Evolutionary conservation across 2,797 vertebrate species (phyloP).

Genomic region (Pseudocheirus occidentalis): DNA sequence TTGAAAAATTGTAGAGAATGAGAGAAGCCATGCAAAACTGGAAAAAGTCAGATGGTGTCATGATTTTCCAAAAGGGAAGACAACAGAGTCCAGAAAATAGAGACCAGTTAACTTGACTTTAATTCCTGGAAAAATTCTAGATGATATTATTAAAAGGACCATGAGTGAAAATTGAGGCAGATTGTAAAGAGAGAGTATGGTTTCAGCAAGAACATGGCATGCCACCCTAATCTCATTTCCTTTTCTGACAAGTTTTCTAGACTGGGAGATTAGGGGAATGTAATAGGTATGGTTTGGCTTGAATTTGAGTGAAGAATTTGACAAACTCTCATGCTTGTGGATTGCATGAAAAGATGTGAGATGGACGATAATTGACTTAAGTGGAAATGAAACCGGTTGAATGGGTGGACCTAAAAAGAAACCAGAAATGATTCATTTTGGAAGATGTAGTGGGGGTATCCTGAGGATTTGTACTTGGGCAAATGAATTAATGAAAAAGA

Average conservation of each 20-base stretch:
- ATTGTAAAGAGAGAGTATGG: not conserved
- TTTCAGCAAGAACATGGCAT: not conserved
- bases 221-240: not conserved
- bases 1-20: not conserved
- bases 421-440: not conserved
- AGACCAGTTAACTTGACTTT: not conserved
- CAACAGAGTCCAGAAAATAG: not conserved
- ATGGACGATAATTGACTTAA: not conserved
- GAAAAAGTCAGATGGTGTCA: not conserved
- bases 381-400: not conserved
- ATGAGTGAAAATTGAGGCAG: not conserved
- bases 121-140: not conserved
- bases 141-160: not conserved
- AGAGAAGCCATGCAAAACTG: not conserved
- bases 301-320: not conserved
- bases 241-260: not conserved
- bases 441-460: not conserved
- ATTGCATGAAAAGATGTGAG: not conserved
- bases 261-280: not conserved
- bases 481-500: not conserved
- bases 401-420: not conserved
- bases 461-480: not conserved
- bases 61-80: not conserved
- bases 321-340: not conserved
- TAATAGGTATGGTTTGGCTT: not conserved